Evolutionary conservation across 1,140 invertebrate genomes (phyloP).

Genomic region (Lasioglossum baleicum): DNA sequence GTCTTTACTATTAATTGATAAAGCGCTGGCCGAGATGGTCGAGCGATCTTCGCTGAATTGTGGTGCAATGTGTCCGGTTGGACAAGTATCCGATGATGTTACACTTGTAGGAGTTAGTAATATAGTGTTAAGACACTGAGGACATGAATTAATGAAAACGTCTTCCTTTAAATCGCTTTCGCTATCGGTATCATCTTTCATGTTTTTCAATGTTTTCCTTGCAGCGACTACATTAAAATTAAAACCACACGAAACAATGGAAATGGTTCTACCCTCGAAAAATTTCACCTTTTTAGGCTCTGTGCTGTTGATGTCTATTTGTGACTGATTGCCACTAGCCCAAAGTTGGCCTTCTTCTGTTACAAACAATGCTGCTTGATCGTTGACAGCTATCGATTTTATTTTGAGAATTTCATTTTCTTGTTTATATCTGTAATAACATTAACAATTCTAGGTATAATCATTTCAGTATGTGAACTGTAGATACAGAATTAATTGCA

Average conservation of each 20-base stretch:
- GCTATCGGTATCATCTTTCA: constrained; percentile 82
- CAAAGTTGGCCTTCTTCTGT: constrained; percentile 86
- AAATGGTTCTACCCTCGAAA: constrained; percentile 84
- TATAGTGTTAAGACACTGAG: constrained; percentile 81
- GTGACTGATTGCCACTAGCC: constrained; percentile 86
- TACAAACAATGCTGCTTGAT: constrained; percentile 83
- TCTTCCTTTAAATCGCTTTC: constrained; percentile 81
- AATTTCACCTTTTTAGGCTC: constrained; percentile 85
- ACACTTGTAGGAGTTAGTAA: constrained; percentile 71
- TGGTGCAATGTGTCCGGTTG: constrained; percentile 75
- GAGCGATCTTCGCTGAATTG: constrained; percentile 81
- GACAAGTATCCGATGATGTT: constrained; percentile 79
- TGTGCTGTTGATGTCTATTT: constrained; percentile 83
- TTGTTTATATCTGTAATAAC: constrained; percentile 78
- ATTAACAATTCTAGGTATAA: constrained; percentile 8
- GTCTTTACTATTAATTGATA: constrained; percentile 78
- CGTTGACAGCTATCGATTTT: constrained; percentile 82
- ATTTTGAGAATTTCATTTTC: constrained; percentile 83
- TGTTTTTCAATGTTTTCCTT: constrained; percentile 81
- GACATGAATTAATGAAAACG: constrained; percentile 84
- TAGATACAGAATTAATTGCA: neutral
- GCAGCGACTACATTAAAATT: constrained; percentile 86
- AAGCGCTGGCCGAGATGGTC: constrained; percentile 78
- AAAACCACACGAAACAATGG: constrained; percentile 83
- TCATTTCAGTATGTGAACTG: neutral